Base-by-base conservation (phyloP, 2,113 vertebrate species). In the Megaceryle maxima region DNA sequence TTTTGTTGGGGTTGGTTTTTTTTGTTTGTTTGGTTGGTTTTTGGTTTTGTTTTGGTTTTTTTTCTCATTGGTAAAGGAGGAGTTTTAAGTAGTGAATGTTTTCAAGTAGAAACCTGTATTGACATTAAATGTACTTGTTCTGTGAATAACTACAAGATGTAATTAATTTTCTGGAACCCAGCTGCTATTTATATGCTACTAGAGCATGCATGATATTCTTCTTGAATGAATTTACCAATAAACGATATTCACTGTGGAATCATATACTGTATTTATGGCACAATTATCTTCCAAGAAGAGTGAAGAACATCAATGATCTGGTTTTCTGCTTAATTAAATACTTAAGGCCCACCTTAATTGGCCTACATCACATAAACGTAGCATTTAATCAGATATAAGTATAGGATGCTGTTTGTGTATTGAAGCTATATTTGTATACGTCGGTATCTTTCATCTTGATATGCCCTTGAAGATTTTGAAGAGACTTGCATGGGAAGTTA, bases 291-390 rank as follows among this genome's bases (percentile, higher is more conserved):
- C 92, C 75, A 94, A 35, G 80, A 87, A 90, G 90, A 92, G 59
- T 84, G 60, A 76, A 83, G 66, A 96, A 75, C 11, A 4, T 95
- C 95, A 94, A n/a, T 93, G 29, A 94, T 66, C 83, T 85, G 41
- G 28, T 96, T 91, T 94, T 87, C 78, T 94, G 57, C 66, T 91
- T 96, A 87, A 92, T 93, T 96, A 84, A 86, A 43, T 93, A 57
- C 83, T 90, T 77, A 84, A 79, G 66, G 74, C 64, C 21, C 33
- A 93, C 28, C 20, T 91, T 81, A 89, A 51, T 94, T 77, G 68
- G 60, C 44, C 51, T 95, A 26, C 9, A 57, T 96, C 57, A 82
- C 16, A 26, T 92, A 95, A 83, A 94, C 21, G n/a, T 66, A 88
- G 31, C n/a, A 31, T 72, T 84, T 87, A 88, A 77, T 90, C 70